These are phyloP conservation scores for Apodemia duryi DNA, from an alignment of 2,888 invertebrate species.

Conservation along the genomic window DNA sequence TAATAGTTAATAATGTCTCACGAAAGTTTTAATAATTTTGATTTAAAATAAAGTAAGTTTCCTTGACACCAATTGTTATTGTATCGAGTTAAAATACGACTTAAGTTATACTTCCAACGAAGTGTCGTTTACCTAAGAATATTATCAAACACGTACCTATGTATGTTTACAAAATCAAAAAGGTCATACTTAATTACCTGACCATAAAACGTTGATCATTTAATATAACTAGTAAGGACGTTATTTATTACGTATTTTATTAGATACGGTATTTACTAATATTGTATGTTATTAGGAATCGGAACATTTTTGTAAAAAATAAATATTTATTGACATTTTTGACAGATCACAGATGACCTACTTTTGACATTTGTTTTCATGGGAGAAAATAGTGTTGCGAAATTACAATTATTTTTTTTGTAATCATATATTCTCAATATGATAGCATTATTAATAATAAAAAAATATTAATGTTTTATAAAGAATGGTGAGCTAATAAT, in stretches of 20 bases:
- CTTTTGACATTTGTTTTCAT: not conserved
- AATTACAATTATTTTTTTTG: not conserved
- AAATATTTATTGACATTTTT: not conserved
- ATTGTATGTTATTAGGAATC: too few relatives aligned
- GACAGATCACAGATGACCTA: constrained; percentile 11
- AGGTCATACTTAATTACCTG: not conserved
- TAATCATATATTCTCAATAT: not conserved
- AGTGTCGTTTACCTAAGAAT: not conserved
- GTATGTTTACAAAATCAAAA: not conserved
- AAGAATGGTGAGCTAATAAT: not conserved
- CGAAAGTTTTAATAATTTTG: too few relatives aligned
- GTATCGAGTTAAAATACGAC: not conserved
- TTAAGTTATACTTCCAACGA: not conserved
- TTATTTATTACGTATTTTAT: not conserved
- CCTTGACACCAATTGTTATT: not conserved
- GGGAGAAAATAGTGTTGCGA: constrained; percentile 15
- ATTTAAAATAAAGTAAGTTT: not conserved
- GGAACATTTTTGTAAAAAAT: not conserved
- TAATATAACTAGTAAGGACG: not conserved
- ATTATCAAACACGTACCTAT: not conserved
- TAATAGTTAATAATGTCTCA: too few relatives aligned
- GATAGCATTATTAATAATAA: not conserved
- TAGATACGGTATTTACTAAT: too few relatives aligned
- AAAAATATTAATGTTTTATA: too few relatives aligned
- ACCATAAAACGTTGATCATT: not conserved